Evolutionary conservation across 2,888 invertebrate genomes (phyloP).

Genomic region (Notodromas monacha): DNA sequence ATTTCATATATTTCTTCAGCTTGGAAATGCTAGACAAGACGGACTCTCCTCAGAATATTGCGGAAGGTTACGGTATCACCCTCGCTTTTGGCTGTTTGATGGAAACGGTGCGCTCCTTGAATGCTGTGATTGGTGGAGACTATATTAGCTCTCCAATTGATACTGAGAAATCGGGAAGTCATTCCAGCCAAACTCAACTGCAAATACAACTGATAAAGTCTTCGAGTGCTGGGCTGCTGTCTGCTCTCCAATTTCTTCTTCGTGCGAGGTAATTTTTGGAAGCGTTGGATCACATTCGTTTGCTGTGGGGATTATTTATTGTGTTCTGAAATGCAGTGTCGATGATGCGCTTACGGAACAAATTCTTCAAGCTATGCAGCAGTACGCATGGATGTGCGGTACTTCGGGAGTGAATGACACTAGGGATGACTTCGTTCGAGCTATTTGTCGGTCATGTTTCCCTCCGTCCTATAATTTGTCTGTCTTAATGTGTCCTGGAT

Average conservation of each 20-base stretch:
- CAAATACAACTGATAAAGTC: slow-evolving; percentile 52
- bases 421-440: slow-evolving; percentile 71
- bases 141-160: background rate
- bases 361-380: slow-evolving; percentile 63
- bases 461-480: slow-evolving; percentile 80
- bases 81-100: slow-evolving; percentile 72
- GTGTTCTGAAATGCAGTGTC: background rate
- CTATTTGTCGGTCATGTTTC: slow-evolving; percentile 77
- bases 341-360: slow-evolving; percentile 73
- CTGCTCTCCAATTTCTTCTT: slow-evolving; percentile 58
- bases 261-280: slow-evolving; percentile 34
- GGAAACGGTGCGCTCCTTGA: slow-evolving; percentile 58
- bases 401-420: slow-evolving; percentile 37
- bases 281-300: background rate
- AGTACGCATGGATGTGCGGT: slow-evolving; percentile 60
- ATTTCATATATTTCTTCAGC: slow-evolving; percentile 26
- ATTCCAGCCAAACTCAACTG: slow-evolving; percentile 19
- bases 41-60: slow-evolving; percentile 51
- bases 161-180: slow-evolving; percentile 13
- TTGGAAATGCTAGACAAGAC: slow-evolving; percentile 82
- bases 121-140: slow-evolving; percentile 26
- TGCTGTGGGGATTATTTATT: slow-evolving; percentile 4
- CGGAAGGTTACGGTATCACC: slow-evolving; percentile 90
- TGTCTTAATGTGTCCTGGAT: slow-evolving; percentile 26
- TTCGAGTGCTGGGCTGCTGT: slow-evolving; percentile 74